Evolutionary conservation across 2,888 invertebrate genomes (phyloP).

Genomic region (Epistrophe eligans): DNA sequence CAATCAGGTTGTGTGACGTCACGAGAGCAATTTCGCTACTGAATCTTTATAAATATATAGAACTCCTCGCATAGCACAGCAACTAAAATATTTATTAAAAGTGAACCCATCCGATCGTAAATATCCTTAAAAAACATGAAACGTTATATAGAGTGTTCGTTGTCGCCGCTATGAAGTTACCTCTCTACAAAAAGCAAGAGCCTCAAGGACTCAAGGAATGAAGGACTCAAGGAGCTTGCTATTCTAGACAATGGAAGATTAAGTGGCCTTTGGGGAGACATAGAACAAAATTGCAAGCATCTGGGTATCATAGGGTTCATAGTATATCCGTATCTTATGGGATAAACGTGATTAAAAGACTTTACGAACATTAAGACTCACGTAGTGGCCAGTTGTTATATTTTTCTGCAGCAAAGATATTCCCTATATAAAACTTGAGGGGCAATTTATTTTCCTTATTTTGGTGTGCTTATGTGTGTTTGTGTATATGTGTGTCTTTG

Average conservation of each 20-base stretch:
- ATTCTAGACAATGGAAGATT: conserved; percentile 73
- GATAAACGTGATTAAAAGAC: conserved; percentile 74
- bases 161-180: conserved; percentile 57
- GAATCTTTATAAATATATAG: conserved; percentile 31
- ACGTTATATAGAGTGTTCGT: conserved; percentile 37
- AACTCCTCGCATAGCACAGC: conserved; percentile 23
- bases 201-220: conserved; percentile 27
- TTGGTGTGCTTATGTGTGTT: neutral
- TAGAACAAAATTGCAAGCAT: conserved; percentile 70
- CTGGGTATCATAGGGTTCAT: conserved; percentile 69
- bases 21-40: conserved; percentile 57
- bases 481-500: neutral
- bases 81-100: conserved; percentile 74
- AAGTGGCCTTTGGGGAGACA: conserved; percentile 74
- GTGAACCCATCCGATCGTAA: conserved; percentile 72
- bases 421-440: conserved; percentile 31
- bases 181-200: conserved; percentile 23
- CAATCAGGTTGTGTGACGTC: conserved; percentile 72
- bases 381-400: conserved; percentile 61
- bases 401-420: conserved; percentile 35
- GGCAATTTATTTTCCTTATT: conserved; percentile 62
- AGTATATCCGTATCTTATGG: conserved; percentile 59
- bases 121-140: conserved; percentile 70
- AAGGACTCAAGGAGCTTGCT: conserved; percentile 41
- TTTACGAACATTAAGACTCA: conserved; percentile 65